Base-by-base conservation (phyloP, 1,140 invertebrate species). In the Hyposmocoma kahamanoa region DNA sequence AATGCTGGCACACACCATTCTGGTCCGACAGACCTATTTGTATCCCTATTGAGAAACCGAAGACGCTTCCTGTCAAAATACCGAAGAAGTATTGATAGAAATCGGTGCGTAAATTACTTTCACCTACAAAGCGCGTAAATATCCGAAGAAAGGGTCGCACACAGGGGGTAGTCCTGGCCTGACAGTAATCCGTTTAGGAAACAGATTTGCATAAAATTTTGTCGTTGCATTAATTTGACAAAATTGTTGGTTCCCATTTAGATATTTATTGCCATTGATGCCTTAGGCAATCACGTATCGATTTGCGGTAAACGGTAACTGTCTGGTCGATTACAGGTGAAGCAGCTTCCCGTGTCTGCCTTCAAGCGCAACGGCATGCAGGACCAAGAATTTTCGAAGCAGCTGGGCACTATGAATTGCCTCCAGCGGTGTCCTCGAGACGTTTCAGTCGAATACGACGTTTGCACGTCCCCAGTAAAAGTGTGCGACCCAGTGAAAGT, bases 301-400 rank as follows among this genome's bases (percentile, higher is more conserved):
- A 22, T 36, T n/a, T n/a, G n/a, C n/a, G 47, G 38, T 73, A 68
- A 70, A 70, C 44, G 49, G 52, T 46, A 39, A 47, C 59, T 67
- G 52, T 82, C 47, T 70, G 56, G 44, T 66, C 64, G 62, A 54
- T 84, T 84, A 53, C 80, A 84, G 80, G 77, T 84, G 49, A 55
- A 53, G 42, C 67, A 69, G 57, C 50, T 84, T 46, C 80, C 80
- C 42, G 68, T 78, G 22, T 59, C 71, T 48, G 78, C 80, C 34
- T 84, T 84, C 63, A 84, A 80, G 59, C 72, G 80, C 32, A 82
- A 84, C 47, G 77, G 78, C 42, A 74, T 82, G 69, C 76, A 82
- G 58, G 80, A 84, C 51, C 72, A 79, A 52, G 76, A 82, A 44
- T 71, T 80, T 62, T 78, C 77, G 11, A 76, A 68, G 46, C 26